Conservation (phyloP, 2,797 vertebrate species). For the Mycteria americana region DNA sequence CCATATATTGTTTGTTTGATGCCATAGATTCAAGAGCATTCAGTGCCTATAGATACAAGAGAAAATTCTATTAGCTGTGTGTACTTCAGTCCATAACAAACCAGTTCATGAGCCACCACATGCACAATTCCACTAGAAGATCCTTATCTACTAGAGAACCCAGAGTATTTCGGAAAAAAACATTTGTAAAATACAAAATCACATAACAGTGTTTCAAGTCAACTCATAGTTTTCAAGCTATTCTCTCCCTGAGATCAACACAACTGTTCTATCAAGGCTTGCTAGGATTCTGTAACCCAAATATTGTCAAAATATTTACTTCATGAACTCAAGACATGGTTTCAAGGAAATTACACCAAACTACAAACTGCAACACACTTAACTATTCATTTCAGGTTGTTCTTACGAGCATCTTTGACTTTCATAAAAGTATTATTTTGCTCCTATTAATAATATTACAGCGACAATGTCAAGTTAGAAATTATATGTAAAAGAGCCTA, state of each 20-base stretch:
- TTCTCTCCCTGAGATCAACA: not conserved
- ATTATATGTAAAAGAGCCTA: rapidly evolving
- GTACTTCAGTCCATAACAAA: not conserved
- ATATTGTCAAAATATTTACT: not conserved
- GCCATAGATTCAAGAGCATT: slow-evolving; percentile 85
- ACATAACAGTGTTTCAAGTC: not conserved
- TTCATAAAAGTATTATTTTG: not conserved
- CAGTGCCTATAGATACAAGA: slow-evolving; percentile 79
- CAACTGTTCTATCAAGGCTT: not conserved
- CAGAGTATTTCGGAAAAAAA: not conserved
- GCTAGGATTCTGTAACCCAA: not conserved
- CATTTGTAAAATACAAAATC: not conserved
- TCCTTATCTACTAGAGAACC: not conserved
- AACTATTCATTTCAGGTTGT: not conserved
- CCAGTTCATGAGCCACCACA: not conserved
- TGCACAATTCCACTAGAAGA: not conserved
- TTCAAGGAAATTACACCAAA: not conserved
- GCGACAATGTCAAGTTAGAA: not conserved
- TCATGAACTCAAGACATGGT: not conserved
- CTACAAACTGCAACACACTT: not conserved
- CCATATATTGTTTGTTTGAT: slow-evolving; percentile 88
- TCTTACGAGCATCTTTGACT: not conserved
- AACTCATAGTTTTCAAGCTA: not conserved
- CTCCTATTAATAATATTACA: not conserved
- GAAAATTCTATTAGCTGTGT: not conserved